Evolutionary conservation across 2,797 vertebrate species (phyloP).

Genomic region (Buceros bicornis): DNA sequence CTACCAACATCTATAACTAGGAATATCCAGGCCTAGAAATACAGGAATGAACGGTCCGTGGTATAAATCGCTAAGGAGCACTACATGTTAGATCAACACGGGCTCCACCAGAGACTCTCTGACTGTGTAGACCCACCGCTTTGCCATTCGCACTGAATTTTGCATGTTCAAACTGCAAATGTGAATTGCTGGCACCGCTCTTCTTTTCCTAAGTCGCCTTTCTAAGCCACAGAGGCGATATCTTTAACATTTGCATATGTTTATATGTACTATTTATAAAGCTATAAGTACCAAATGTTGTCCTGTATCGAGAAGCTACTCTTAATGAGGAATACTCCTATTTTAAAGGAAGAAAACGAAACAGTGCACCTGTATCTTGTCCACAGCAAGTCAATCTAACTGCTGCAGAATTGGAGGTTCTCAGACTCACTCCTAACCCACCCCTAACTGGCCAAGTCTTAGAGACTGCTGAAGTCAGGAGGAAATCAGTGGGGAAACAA

Average conservation of each 20-base stretch:
- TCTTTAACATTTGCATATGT: not conserved
- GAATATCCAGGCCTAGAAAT: not conserved
- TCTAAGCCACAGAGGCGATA: not conserved
- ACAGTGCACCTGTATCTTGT: not conserved
- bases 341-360: not conserved
- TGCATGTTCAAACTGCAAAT: not conserved
- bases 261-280: not conserved
- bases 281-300: not conserved
- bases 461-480: not conserved
- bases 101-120: not conserved
- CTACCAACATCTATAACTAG: not conserved
- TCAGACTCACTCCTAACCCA: not conserved
- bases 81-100: not conserved
- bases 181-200: not conserved
- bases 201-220: not conserved
- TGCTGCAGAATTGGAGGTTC: not conserved
- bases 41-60: not conserved
- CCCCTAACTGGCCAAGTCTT: not conserved
- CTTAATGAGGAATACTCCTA: not conserved
- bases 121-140: not conserved
- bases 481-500: not conserved
- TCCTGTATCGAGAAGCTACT: not conserved
- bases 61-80: not conserved
- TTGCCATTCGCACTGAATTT: not conserved
- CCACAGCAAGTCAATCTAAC: not conserved